Evolutionary conservation across 2,797 vertebrate genomes (phyloP).

Genomic region (Eleutherodactylus coqui): DNA sequence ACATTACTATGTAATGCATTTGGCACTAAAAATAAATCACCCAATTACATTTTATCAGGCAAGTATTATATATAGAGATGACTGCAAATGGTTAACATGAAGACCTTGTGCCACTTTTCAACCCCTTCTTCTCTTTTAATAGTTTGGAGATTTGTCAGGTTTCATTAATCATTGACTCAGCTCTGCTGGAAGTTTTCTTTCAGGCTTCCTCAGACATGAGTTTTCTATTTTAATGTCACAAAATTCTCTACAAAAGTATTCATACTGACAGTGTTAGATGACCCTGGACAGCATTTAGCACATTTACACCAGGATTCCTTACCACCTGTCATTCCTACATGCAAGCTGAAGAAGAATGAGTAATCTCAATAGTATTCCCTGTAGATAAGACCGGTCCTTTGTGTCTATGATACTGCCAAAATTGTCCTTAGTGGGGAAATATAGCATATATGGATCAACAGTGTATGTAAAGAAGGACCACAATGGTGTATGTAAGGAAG

Average conservation of each 20-base stretch:
- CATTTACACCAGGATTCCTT: slow-evolving; percentile 8
- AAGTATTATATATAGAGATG: neutral
- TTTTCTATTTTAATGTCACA: slow-evolving; percentile 7
- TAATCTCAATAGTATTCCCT: neutral
- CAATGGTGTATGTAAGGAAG: neutral
- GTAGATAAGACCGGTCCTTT: neutral
- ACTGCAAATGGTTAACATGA: neutral
- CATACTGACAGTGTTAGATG: slow-evolving; percentile 15
- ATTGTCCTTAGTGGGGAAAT: neutral
- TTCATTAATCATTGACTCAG: slow-evolving; percentile 33
- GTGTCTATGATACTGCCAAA: neutral
- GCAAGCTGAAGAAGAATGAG: neutral
- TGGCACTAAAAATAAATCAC: no score
- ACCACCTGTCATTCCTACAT: slow-evolving; percentile 27
- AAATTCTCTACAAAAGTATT: neutral
- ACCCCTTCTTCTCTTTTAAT: neutral
- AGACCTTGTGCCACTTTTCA: neutral
- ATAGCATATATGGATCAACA: neutral
- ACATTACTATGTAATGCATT: no score
- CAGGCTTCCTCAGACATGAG: neutral
- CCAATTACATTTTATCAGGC: neutral
- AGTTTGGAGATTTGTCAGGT: slow-evolving; percentile 10
- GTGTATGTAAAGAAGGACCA: neutral
- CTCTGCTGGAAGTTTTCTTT: slow-evolving; percentile 7
- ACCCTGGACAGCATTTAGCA: slow-evolving; percentile 25